Conservation (phyloP, 2,113 vertebrate genomes). For the Hemichromis elongatus region DNA sequence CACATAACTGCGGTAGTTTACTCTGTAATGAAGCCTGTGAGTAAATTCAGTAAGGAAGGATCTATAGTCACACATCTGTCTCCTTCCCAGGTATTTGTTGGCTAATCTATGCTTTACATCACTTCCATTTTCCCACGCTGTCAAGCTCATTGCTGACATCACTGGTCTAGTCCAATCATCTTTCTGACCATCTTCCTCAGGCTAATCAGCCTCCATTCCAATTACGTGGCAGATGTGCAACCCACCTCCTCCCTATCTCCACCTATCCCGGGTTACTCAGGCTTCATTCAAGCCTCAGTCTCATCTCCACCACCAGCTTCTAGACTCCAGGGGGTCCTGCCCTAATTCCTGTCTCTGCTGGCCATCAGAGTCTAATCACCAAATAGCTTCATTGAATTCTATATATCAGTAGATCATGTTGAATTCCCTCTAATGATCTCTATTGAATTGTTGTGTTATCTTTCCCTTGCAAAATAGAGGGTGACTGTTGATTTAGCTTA, state of each 20-base stretch:
- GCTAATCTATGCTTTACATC: not conserved
- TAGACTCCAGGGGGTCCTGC: not conserved
- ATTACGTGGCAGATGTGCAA: not conserved
- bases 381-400: not conserved
- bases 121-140: not conserved
- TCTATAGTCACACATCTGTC: not conserved
- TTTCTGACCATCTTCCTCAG: not conserved
- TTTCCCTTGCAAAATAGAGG: not conserved
- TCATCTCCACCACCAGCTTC: not conserved
- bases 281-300: not conserved
- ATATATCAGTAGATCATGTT: not conserved
- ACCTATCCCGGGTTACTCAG: not conserved
- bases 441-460: not conserved
- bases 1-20: not conserved
- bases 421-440: not conserved
- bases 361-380: not conserved
- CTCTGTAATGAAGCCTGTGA: not conserved
- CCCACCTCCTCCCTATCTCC: not conserved
- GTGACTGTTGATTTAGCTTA: not conserved
- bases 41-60: not conserved
- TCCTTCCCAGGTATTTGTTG: not conserved
- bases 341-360: not conserved
- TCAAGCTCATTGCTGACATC: not conserved
- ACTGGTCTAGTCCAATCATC: not conserved
- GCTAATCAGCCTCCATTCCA: not conserved